Conservation (phyloP, 2,113 vertebrate species). For the Aramus guarauna region DNA sequence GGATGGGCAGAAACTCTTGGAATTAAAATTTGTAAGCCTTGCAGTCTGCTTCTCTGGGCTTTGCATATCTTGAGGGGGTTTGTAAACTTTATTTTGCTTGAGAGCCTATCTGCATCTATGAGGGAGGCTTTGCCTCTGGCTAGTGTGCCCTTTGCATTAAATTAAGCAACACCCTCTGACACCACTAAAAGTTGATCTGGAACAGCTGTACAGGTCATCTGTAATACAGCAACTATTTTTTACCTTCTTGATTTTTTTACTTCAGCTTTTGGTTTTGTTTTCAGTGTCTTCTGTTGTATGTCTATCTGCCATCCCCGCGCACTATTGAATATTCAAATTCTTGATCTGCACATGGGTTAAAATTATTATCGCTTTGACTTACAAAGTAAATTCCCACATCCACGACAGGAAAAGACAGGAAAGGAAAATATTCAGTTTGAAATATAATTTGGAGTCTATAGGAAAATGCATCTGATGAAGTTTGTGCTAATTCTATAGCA, state of each 20-base stretch:
- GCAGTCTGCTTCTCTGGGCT: not conserved
- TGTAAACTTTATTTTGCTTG: constrained; percentile 13
- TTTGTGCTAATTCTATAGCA: constrained; percentile 33
- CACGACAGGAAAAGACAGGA: too few species aligned
- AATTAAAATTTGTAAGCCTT: constrained; percentile 19
- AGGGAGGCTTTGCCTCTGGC: constrained; percentile 17
- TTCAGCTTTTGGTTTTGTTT: not conserved
- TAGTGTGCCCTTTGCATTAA: not conserved
- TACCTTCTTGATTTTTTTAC: not conserved
- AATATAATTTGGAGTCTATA: constrained; percentile 28
- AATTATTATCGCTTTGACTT: constrained; percentile 53
- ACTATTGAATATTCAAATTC: constrained; percentile 11
- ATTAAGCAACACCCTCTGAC: not conserved
- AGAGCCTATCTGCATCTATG: not conserved
- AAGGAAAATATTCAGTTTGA: constrained; percentile 45
- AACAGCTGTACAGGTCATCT: not conserved
- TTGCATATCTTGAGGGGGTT: not conserved
- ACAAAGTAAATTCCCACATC: constrained; percentile 36
- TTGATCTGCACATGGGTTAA: constrained; percentile 2
- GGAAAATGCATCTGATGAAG: constrained; percentile 43
- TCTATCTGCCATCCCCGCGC: not conserved
- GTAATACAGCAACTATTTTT: not conserved
- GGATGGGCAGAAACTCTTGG: not conserved
- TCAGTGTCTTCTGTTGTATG: not conserved
- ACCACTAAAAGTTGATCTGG: not conserved